phyloP scores from a whole-genome alignment of 2,113 vertebrate species.

The Cololabis saira region DNA sequence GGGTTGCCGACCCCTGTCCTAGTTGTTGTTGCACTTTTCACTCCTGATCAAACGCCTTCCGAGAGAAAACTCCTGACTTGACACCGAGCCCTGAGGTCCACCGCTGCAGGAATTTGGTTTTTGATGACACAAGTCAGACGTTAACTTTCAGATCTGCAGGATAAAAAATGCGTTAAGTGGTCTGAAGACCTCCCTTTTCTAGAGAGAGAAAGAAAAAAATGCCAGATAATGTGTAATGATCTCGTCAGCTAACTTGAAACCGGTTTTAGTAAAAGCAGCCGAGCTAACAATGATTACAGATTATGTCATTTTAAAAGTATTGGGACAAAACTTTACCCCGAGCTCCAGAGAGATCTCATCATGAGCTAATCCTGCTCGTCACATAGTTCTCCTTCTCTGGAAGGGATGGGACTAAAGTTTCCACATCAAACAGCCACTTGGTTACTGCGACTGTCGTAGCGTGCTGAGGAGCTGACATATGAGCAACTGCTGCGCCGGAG shows the following conservation, averaged over 20 bases:
- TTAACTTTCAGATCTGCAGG: too few species aligned
- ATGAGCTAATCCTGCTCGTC: constrained; percentile 68
- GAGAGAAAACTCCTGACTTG: constrained; percentile 1
- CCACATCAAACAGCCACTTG: constrained; percentile 71
- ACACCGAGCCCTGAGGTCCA: constrained; percentile 19
- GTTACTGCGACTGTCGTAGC: constrained; percentile 61
- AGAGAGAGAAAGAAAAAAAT: neutral
- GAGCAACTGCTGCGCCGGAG: constrained; percentile 30
- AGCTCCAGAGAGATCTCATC: constrained; percentile 75
- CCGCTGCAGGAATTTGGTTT: constrained; percentile 22
- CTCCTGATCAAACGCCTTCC: constrained; percentile 34
- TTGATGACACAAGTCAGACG: neutral
- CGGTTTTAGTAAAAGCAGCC: neutral
- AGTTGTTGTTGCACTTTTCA: constrained; percentile 20
- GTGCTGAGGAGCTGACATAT: constrained; percentile 56
- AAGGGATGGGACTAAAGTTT: constrained; percentile 55
- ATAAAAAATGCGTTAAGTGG: too few species aligned
- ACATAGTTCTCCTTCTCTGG: constrained; percentile 50
- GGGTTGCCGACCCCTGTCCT: too few species aligned
- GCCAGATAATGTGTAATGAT: neutral
- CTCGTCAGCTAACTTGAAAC: neutral
- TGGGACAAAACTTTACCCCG: constrained; percentile 35
- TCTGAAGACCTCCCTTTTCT: constrained; percentile 10
- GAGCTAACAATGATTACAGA: constrained; percentile 46
- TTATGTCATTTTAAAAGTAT: constrained; percentile 42